These are phyloP conservation scores for Bujurquina vittata DNA, from an alignment of 2,113 vertebrate genomes.

Conservation along the genomic window DNA sequence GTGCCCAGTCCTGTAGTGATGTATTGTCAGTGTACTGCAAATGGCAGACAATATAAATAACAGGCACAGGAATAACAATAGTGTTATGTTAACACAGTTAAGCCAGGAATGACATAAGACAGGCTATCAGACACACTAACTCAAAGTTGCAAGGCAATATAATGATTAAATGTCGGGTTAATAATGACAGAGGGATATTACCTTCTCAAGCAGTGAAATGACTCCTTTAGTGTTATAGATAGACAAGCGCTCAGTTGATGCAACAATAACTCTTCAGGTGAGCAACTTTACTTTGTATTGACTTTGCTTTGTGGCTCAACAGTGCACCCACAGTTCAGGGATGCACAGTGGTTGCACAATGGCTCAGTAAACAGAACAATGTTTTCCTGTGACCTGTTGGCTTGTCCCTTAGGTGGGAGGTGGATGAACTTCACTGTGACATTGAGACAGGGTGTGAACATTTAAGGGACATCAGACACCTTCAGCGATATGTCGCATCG, in stretches of 20 bases:
- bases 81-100: neutral
- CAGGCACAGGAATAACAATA: neutral
- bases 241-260: constrained; percentile 4
- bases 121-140: neutral
- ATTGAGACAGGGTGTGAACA: constrained; percentile 55
- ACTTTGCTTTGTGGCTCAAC: constrained; percentile 10
- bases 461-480: constrained; percentile 59
- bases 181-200: neutral
- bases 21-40: neutral
- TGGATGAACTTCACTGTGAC: constrained; percentile 38
- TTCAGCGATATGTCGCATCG: constrained; percentile 40
- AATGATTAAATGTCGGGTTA: neutral
- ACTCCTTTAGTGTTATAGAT: neutral
- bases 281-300: constrained; percentile 40
- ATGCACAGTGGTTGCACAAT: constrained; percentile 8
- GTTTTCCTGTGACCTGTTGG: constrained; percentile 34
- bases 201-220: constrained; percentile 5
- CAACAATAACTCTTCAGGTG: constrained; percentile 12
- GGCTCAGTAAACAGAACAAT: constrained; percentile 36
- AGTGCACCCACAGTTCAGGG: neutral
- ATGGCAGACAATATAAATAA: constrained; percentile 3
- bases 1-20: neutral
- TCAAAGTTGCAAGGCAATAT: neutral
- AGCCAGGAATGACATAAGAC: neutral
- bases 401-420: constrained; percentile 29